phyloP scores from a whole-genome alignment of 2,888 invertebrate species.

The Hirtodrosophila histrioides region DNA sequence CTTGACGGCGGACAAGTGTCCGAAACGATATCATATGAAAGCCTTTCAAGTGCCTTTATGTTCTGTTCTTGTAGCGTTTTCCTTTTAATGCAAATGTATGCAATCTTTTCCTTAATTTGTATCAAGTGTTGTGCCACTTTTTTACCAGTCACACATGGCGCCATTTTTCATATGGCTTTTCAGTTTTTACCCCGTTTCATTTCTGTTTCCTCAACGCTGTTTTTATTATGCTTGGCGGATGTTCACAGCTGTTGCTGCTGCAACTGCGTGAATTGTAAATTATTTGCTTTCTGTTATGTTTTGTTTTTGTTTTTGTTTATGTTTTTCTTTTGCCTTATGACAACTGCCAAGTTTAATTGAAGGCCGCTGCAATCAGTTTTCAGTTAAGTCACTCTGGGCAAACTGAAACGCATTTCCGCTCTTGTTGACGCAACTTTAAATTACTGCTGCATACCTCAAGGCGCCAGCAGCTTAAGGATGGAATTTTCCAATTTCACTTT shows the following conservation, averaged over 20 bases:
- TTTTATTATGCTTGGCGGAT: slow-evolving; percentile 13
- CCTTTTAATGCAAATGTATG: slow-evolving; percentile 30
- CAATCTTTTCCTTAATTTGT: slow-evolving; percentile 8
- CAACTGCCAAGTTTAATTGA: slow-evolving; percentile 41
- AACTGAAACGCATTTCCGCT: slow-evolving; percentile 35
- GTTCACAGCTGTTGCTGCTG: slow-evolving; percentile 24
- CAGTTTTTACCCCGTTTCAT: background rate
- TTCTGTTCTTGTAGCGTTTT: no score
- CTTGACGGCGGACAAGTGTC: slow-evolving; percentile 20
- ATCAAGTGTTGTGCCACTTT: no score
- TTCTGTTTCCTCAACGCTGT: background rate
- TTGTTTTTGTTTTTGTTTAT: background rate
- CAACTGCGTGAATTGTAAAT: slow-evolving; percentile 25
- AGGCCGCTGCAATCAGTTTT: slow-evolving; percentile 43
- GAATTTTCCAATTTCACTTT: slow-evolving; percentile 1
- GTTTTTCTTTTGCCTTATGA: slow-evolving; percentile 11
- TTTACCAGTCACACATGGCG: slow-evolving; percentile 5
- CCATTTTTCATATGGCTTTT: slow-evolving; percentile 6
- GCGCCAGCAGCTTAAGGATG: slow-evolving; percentile 5
- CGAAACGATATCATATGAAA: background rate
- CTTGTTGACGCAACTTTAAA: slow-evolving; percentile 20
- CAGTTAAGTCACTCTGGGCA: slow-evolving; percentile 10
- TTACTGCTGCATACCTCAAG: slow-evolving; percentile 28
- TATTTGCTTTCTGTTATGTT: slow-evolving; percentile 5
- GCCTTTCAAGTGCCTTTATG: slow-evolving; percentile 3